Base-by-base conservation (phyloP, 2,113 vertebrate genomes). In the Nothocercus julius region DNA sequence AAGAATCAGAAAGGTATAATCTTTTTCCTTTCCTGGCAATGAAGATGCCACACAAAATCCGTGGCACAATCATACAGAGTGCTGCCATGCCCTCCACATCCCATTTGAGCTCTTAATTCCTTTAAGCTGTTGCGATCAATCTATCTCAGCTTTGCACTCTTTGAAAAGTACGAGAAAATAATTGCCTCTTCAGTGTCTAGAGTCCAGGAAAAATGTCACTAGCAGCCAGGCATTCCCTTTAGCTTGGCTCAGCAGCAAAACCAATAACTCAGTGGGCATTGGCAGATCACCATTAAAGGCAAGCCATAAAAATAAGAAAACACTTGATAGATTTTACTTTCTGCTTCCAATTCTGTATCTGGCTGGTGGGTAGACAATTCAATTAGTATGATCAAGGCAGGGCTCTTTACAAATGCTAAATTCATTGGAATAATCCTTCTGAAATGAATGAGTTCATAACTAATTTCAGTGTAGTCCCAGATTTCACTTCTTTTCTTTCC, bases 51-150 rank as follows among this genome's bases (percentile, higher is more conserved):
- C 0, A 0, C 8, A 68, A 58, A 70, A 82, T 25, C n/a, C 34
- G 22, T 0, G 7, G 5, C 8, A 36, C 0, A 1, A 36, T 67
- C 44, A 45, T 1, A 1, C 4, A 74, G 36, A 15, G 17, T 30
- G 30, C 22, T 69, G 21, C 14, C 42, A 3, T 66, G 34, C 8
- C 58, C 17, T 22, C 34, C 32, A 28, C 10, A 27, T 84, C 2
- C 0, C 47, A 59, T 18, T 16, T 56, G 36, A 75, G 15, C 13
- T 54, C 36, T 74, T 80, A 16, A 36, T 74, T 69, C 38, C 58
- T 66, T 28, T 58, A 79, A 47, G 13, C 11, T n/a, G 25, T 4
- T 53, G 25, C 67, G 24, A 67, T 74, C 38, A 38, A 15, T 2
- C 4, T 51, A 17, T 78, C 13, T 15, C 24, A 51, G 21, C 13